phyloP scores from a whole-genome alignment of 1,140 invertebrate genomes.

The Drosophila tristis region DNA sequence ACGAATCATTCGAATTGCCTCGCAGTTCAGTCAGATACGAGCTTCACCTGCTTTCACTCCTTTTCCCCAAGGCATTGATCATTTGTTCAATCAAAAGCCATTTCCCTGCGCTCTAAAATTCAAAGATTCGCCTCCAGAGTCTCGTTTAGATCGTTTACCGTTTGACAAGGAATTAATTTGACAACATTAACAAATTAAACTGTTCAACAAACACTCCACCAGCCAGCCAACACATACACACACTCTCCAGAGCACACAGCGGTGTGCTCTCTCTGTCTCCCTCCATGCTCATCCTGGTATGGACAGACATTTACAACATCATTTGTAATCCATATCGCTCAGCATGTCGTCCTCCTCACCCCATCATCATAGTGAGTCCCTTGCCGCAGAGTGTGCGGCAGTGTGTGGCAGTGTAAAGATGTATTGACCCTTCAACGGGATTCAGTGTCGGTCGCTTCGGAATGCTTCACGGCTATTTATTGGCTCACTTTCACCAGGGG shows the following conservation, averaged over 20 bases:
- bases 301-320: conserved; percentile 78
- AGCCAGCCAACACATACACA: conserved; percentile 27
- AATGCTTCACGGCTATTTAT: conserved; percentile 80
- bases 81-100: neutral
- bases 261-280: conserved; percentile 13
- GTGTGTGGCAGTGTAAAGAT: conserved; percentile 57
- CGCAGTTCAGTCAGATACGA: too few relatives aligned
- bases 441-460: conserved; percentile 55
- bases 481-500: conserved; percentile 75
- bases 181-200: conserved; percentile 84
- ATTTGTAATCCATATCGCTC: conserved; percentile 83
- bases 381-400: conserved; percentile 1
- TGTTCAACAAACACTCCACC: conserved; percentile 60
- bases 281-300: conserved; percentile 18
- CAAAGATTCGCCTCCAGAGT: conserved; percentile 12
- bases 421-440: conserved; percentile 77
- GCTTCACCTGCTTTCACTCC: too few relatives aligned
- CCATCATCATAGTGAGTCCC: conserved; percentile 30
- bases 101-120: neutral
- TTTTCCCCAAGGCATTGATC: neutral
- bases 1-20: too few relatives aligned
- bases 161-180: conserved; percentile 82
- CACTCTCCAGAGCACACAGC: conserved; percentile 31
- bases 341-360: conserved; percentile 67
- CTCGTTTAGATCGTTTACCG: conserved; percentile 42